Evolutionary conservation across 1,140 invertebrate genomes (phyloP).

Genomic region (Elysia chlorotica): DNA sequence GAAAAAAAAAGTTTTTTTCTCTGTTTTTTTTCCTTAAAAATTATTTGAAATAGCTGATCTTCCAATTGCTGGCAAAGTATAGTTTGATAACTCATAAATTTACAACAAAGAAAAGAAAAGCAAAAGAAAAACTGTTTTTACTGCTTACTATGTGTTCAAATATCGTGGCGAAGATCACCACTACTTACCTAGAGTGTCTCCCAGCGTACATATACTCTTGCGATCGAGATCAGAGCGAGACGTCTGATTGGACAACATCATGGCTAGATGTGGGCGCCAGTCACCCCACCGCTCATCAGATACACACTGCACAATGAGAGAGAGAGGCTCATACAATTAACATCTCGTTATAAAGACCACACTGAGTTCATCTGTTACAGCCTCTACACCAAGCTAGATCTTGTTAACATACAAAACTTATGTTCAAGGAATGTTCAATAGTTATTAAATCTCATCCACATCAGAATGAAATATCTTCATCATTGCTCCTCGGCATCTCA

Average conservation of each 20-base stretch:
- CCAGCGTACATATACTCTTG: constrained; percentile 80
- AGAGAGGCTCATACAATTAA: neutral
- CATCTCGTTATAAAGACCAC: too few species aligned
- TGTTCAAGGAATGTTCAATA: too few species aligned
- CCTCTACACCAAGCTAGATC: too few species aligned
- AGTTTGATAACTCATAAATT: neutral
- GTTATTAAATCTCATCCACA: too few species aligned
- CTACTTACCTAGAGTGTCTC: constrained; percentile 68
- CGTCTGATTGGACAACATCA: constrained; percentile 86
- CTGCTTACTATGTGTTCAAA: neutral
- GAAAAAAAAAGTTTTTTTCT: neutral
- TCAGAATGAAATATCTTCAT: too few species aligned
- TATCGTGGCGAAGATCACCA: neutral
- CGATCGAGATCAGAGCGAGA: constrained; percentile 79
- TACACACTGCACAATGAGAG: constrained; percentile 64
- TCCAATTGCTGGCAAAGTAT: neutral
- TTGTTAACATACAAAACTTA: too few species aligned
- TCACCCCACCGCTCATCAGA: constrained; percentile 91
- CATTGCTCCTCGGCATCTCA: too few species aligned
- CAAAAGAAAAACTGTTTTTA: neutral
- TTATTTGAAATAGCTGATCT: neutral
- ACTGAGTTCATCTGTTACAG: too few species aligned
- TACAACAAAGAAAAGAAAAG: neutral
- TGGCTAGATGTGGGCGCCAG: constrained; percentile 93
- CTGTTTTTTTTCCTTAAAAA: neutral